A percentile compares a stretch with the other conserved stretches of the same genome.
phyloP scores from a whole-genome alignment of 1,140 invertebrate genomes.

The Archivesica marissinica region DNA sequence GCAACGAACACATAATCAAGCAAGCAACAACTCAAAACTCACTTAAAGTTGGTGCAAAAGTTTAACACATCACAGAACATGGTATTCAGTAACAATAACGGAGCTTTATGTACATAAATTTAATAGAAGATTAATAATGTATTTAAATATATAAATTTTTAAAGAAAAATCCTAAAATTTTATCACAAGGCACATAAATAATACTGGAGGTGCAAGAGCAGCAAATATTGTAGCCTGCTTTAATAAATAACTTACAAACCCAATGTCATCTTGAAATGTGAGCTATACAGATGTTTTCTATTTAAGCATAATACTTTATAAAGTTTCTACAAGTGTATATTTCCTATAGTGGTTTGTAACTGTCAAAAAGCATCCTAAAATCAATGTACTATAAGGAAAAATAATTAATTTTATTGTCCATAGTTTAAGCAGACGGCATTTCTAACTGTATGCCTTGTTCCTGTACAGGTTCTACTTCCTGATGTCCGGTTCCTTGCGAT shows the following conservation, averaged over 20 bases:
- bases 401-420: background rate
- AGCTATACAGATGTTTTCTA: conserved; percentile 1
- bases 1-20: conserved; percentile 31
- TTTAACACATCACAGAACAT: background rate
- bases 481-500: background rate
- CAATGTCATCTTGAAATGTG: conserved; percentile 4
- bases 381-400: background rate
- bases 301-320: conserved; percentile 2
- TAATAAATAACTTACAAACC: conserved; percentile 2
- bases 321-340: conserved; percentile 11
- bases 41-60: conserved; percentile 5
- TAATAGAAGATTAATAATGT: background rate
- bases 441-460: conserved; percentile 54
- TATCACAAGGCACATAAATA: conserved; percentile 44
- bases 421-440: conserved; percentile 52
- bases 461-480: conserved; percentile 27
- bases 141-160: conserved; percentile 26
- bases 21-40: conserved; percentile 1
- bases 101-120: background rate
- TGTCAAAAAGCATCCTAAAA: background rate
- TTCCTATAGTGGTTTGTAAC: background rate
- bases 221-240: conserved; percentile 7
- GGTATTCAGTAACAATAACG: background rate
- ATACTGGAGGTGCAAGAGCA: conserved; percentile 11
- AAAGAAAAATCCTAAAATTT: background rate